Conservation (phyloP, 1,140 invertebrate genomes). For the Leptonema lineaticorne region DNA sequence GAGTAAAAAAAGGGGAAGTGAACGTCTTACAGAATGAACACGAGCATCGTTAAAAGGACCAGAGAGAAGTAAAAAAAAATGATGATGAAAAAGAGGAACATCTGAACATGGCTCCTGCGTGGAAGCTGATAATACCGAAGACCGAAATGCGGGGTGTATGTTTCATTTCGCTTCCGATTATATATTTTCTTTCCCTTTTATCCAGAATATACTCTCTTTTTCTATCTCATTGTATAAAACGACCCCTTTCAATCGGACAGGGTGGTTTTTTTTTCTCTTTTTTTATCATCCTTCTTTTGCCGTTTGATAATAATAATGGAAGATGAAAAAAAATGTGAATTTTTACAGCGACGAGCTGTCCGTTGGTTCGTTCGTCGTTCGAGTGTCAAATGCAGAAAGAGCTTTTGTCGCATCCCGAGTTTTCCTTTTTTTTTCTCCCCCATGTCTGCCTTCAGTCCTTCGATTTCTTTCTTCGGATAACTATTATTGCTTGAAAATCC, state of each 20-base stretch:
- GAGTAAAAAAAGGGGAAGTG: background rate
- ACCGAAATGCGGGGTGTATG: slow-evolving; percentile 5
- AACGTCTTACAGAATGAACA: slow-evolving; percentile 11
- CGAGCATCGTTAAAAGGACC: slow-evolving; percentile 9
- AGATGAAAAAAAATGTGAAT: slow-evolving; percentile 1
- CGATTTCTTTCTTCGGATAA: background rate
- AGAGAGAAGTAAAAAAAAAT: too few species aligned
- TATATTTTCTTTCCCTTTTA: background rate
- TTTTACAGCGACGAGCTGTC: slow-evolving; percentile 8
- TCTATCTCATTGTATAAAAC: too few species aligned
- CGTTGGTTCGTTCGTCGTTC: background rate
- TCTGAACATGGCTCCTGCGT: background rate
- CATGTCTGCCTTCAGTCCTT: background rate
- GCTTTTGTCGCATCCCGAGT: background rate
- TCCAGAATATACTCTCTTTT: background rate
- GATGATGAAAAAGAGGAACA: background rate
- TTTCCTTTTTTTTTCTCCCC: background rate
- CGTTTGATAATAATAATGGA: too few species aligned
- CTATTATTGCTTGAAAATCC: background rate
- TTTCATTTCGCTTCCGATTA: background rate
- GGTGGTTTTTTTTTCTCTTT: too few species aligned
- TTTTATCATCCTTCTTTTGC: background rate
- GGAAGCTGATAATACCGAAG: slow-evolving; percentile 4
- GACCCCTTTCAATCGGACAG: too few species aligned
- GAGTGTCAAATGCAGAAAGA: background rate